Conservation (phyloP, 1,140 invertebrate genomes). For the Leptestheria dahalacensis region DNA sequence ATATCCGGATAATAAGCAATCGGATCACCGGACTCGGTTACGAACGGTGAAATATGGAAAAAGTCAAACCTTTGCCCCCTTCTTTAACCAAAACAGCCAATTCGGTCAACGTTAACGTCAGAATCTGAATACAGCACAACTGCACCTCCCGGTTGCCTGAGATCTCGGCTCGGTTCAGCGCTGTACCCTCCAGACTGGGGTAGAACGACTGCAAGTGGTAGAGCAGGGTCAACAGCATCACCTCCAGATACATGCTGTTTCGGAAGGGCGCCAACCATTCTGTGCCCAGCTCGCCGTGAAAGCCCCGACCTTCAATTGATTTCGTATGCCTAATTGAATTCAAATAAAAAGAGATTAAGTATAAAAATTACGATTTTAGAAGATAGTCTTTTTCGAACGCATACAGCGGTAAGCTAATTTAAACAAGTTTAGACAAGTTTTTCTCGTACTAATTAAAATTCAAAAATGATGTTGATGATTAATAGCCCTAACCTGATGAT, state of each 20-base stretch:
- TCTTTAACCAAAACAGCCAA: conserved; percentile 65
- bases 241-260: conserved; percentile 69
- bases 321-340: conserved; percentile 56
- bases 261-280: conserved; percentile 37
- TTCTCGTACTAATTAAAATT: too few species aligned
- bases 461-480: too few species aligned
- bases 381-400: too few species aligned
- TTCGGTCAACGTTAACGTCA: conserved; percentile 60
- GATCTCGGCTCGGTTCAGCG: conserved; percentile 51
- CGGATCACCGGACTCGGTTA: conserved; percentile 69
- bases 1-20: too few species aligned
- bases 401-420: too few species aligned
- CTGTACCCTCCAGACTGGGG: conserved; percentile 29
- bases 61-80: conserved; percentile 61
- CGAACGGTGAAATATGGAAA: conserved; percentile 65
- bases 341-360: too few species aligned
- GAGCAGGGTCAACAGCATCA: conserved; percentile 58
- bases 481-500: too few species aligned
- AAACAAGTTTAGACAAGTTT: too few species aligned
- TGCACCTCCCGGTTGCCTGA: conserved; percentile 59
- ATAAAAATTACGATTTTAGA: too few species aligned
- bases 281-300: conserved; percentile 41
- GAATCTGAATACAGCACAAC: conserved; percentile 56
- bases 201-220: conserved; percentile 71
- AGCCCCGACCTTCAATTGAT: conserved; percentile 62